Evolutionary conservation across 2,888 invertebrate genomes (phyloP).

Genomic region (Glaucopsyche alexis): DNA sequence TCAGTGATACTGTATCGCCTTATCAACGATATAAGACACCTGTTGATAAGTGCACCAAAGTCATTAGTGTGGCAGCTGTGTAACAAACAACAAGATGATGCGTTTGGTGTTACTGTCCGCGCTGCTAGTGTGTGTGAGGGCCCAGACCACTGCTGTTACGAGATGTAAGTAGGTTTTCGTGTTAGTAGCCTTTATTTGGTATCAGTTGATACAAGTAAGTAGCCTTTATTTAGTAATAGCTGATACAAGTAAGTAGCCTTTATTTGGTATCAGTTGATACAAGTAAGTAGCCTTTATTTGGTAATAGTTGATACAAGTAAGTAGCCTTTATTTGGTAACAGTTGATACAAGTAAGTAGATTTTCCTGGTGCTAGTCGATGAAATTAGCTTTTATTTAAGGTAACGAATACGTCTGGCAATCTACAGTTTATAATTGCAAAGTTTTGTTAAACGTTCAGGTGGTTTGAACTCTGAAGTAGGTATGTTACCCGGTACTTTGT

Average conservation of each 20-base stretch:
- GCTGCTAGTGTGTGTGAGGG: background rate
- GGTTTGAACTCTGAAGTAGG: too few species aligned
- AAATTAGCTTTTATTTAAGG: too few species aligned
- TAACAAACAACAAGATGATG: background rate
- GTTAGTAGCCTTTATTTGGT: background rate
- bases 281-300: background rate
- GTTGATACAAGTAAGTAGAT: background rate
- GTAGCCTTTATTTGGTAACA: background rate
- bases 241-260: background rate
- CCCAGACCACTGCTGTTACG: background rate
- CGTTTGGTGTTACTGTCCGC: constrained; percentile 9
- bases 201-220: too few species aligned
- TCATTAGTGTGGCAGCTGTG: background rate
- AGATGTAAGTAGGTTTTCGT: background rate
- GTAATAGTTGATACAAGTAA: background rate
- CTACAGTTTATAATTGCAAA: too few species aligned
- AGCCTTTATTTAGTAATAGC: too few species aligned
- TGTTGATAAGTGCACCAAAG: constrained; percentile 1
- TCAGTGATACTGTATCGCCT: background rate
- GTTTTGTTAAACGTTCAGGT: too few species aligned
- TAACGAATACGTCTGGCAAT: too few species aligned
- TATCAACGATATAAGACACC: constrained; percentile 3
- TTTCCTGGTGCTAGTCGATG: too few species aligned
- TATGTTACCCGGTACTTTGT: too few species aligned
- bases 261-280: too few species aligned